These are phyloP conservation scores for Callorhinus ursinus DNA, from an alignment of 2,113 vertebrate species.

Conservation along the genomic window DNA sequence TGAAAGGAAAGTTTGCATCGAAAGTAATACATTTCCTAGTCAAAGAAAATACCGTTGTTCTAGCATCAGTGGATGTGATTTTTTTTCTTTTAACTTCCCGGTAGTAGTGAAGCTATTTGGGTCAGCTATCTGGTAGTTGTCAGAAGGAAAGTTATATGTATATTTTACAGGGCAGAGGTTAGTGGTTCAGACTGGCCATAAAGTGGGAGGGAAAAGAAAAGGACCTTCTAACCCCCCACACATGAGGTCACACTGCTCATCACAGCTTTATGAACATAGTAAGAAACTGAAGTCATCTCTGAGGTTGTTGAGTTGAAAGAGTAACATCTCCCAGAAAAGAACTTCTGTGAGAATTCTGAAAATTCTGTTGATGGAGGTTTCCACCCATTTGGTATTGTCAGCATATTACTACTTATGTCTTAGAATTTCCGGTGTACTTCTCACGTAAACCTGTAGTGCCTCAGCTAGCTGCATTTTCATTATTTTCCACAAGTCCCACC, in stretches of 20 bases:
- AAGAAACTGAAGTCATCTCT: neutral
- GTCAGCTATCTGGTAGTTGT: neutral
- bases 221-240: accelerated
- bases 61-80: neutral
- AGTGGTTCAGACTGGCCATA: neutral
- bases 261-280: neutral
- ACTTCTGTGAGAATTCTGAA: neutral
- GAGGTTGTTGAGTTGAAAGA: neutral
- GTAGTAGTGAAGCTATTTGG: neutral
- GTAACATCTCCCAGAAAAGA: neutral
- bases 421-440: neutral
- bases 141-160: neutral
- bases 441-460: neutral
- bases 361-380: neutral
- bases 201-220: neutral
- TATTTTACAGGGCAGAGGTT: neutral
- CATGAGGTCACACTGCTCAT: neutral
- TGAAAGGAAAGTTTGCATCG: neutral
- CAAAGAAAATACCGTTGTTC: neutral
- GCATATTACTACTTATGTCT: neutral
- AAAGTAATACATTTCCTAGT: neutral
- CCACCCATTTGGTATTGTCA: neutral
- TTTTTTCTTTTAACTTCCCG: neutral
- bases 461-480: neutral
- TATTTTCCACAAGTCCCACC: neutral